Evolutionary conservation across 2,113 vertebrate species (phyloP), one percentile per base, ranked within the genome.

Genomic region (Opisthocomus hoazin): DNA sequence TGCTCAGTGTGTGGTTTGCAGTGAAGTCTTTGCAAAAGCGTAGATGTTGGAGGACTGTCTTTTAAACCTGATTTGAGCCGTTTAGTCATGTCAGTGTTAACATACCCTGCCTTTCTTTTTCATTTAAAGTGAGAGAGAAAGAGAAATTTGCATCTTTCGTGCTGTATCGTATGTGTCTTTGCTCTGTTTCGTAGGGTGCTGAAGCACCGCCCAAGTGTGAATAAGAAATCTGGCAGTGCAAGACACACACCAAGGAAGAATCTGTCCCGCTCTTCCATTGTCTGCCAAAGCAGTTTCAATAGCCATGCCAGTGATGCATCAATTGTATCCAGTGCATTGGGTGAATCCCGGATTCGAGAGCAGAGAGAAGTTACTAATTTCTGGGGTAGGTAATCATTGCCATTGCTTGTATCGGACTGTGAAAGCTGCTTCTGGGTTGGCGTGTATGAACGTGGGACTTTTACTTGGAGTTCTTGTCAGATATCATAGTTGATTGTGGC

Each of bases 301-400:
- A 98, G 97, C 51, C 96, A 77, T 66, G 90, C 79, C 14, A 98
- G 96, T 1, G 96, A 98, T 11, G 65, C 97, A 9, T 98, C 98
- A 6, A 97, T 98, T 39, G 83, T 97, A 48, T 99, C 99, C 50
- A 98, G 98, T 6, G 73, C 99, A 69, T 88, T 99, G 89, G 98
- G 99, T 3, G 98, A 99, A 79, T 99, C 99, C 64, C 97, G 98
- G 73, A 98, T 99, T 84, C 98, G 94, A 81, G 99, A 99, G 60
- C 97, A 95, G 92, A 99, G 99, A 5, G 93, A 98, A 82, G 96
- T 99, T 23, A 98, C 98, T 96, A 97, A 98, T 80, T 98, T 99
- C 94, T 99, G 99, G 99, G 99, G 99, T 99, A 95, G 97, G 98
- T 97, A 45, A 10, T 41, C 6, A 14, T 29, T 71, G 48, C 58